Conservation (phyloP, 2,888 invertebrate genomes). For the Allolobophora icterica region DNA sequence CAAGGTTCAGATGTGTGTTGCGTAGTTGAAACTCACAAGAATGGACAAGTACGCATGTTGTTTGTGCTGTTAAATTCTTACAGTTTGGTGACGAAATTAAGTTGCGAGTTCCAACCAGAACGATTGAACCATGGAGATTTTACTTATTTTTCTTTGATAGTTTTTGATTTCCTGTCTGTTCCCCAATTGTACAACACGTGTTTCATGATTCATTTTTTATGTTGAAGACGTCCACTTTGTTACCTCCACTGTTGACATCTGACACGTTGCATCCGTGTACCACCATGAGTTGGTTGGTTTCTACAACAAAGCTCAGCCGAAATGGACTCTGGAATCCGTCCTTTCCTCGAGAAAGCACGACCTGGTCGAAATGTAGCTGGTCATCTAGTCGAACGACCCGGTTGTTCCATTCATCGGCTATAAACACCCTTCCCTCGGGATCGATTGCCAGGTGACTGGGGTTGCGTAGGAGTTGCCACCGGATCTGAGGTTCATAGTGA, state of each 20-base stretch:
- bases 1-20: neutral
- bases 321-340: neutral
- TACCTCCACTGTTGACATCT: neutral
- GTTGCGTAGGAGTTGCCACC: neutral
- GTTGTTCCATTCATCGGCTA: slow-evolving; percentile 22
- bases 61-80: neutral
- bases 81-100: no score
- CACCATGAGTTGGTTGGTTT: slow-evolving; percentile 7
- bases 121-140: neutral
- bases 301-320: neutral
- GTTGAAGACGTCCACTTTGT: slow-evolving; percentile 12
- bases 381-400: neutral
- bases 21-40: neutral
- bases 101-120: neutral
- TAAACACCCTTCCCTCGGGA: neutral
- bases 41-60: neutral
- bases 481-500: neutral
- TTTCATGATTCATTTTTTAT: neutral
- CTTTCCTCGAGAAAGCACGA: neutral
- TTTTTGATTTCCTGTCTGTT: neutral
- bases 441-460: slow-evolving; percentile 24
- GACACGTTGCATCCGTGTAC: neutral
- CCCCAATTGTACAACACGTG: neutral
- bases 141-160: neutral
- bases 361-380: neutral